A percentile compares a stretch with the other conserved stretches of the same genome.
Conservation (phyloP, 1,140 invertebrate species). For the Euura saliciscinereae region DNA sequence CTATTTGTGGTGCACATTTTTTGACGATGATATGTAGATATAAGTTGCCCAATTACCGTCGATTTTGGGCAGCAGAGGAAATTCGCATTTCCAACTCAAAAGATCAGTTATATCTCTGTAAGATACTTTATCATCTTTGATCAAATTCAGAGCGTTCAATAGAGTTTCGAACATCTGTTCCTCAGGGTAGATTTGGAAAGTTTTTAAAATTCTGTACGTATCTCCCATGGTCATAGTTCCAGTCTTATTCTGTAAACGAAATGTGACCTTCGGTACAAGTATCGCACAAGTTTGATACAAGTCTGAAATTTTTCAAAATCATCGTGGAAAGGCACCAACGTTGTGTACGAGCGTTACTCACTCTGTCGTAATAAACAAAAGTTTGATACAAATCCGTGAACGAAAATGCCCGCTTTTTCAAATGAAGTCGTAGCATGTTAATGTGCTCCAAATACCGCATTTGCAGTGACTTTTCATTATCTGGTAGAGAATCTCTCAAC, state of each 20-base stretch:
- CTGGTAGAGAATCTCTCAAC: constrained; percentile 23
- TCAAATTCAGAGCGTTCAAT: constrained; percentile 28
- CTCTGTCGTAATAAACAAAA: constrained; percentile 27
- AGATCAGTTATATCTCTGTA: constrained; percentile 32
- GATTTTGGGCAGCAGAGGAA: constrained; percentile 29
- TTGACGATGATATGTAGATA: no score
- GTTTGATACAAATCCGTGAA: constrained; percentile 28
- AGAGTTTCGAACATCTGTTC: constrained; percentile 23
- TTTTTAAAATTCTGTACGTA: constrained; percentile 23
- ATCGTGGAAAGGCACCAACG: no score
- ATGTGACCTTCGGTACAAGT: not conserved
- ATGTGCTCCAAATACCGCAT: constrained; percentile 28
- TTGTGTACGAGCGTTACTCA: constrained; percentile 13
- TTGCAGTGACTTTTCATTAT: constrained; percentile 8
- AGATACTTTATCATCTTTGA: constrained; percentile 21
- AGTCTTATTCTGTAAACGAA: constrained; percentile 17
- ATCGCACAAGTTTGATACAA: no score
- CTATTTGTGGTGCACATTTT: no score
- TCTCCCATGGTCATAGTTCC: constrained; percentile 20
- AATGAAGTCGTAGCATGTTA: constrained; percentile 25
- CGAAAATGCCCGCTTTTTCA: constrained; percentile 28
- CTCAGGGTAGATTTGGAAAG: constrained; percentile 24
- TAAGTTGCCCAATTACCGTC: constrained; percentile 18
- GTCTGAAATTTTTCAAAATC: no score
- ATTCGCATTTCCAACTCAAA: constrained; percentile 34